Conservation (phyloP, 2,888 invertebrate genomes). For the Augochlorella aurata region DNA sequence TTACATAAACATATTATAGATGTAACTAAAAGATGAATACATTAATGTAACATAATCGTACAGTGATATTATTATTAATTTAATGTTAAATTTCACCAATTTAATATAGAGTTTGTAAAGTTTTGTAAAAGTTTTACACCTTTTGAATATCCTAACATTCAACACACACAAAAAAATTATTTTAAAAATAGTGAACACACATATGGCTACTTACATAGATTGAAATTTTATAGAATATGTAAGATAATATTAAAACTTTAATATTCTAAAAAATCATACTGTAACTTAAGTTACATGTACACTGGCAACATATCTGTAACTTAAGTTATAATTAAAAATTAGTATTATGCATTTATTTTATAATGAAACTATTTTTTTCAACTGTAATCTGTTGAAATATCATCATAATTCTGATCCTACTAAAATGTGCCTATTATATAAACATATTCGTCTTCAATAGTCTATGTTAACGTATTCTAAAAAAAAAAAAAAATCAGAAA, state of each 20-base stretch:
- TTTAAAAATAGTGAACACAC: conserved; percentile 25
- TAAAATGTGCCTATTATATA: conserved; percentile 53
- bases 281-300: conserved; percentile 40
- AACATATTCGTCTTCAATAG: conserved; percentile 27
- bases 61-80: conserved; percentile 23
- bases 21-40: conserved; percentile 14
- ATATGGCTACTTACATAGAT: conserved; percentile 3
- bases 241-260: conserved; percentile 19
- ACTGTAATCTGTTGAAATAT: conserved; percentile 36
- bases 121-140: conserved; percentile 24
- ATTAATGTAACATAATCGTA: conserved; percentile 9
- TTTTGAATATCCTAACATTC: conserved; percentile 4
- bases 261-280: conserved; percentile 12
- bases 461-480: conserved; percentile 18
- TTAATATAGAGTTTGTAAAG: conserved; percentile 25
- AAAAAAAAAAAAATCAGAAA: not conserved
- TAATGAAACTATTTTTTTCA: conserved; percentile 24
- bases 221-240: conserved; percentile 23
- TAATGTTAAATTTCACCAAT: conserved; percentile 11
- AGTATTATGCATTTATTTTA: conserved; percentile 27
- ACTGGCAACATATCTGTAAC: conserved; percentile 32
- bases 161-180: conserved; percentile 8
- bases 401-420: conserved; percentile 41
- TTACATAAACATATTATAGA: conserved; percentile 22
- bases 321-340: conserved; percentile 35